Evolutionary conservation across 2,113 vertebrate species (phyloP).

Genomic region (Lontra canadensis): DNA sequence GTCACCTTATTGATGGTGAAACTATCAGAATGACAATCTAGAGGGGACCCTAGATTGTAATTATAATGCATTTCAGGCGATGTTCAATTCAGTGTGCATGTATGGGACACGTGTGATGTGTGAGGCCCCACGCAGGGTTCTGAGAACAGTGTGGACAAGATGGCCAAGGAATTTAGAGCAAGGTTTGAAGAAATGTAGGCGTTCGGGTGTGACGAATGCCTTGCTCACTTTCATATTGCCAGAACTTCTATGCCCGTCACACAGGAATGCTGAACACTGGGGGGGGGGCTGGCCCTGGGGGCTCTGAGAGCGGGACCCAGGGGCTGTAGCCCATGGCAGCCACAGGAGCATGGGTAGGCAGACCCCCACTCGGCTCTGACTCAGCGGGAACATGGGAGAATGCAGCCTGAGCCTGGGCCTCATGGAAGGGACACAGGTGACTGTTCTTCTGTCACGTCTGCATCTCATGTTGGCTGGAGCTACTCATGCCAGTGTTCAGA

Average conservation of each 20-base stretch:
- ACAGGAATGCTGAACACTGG: fast-evolving
- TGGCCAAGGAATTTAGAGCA: background rate
- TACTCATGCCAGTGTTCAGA: fast-evolving
- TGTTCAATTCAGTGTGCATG: fast-evolving
- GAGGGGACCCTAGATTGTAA: fast-evolving
- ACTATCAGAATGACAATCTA: background rate
- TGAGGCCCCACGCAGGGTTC: fast-evolving
- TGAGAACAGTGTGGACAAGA: fast-evolving
- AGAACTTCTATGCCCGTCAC: fast-evolving
- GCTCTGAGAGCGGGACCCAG: background rate
- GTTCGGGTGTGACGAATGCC: fast-evolving
- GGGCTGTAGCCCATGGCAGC: fast-evolving
- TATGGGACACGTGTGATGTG: fast-evolving
- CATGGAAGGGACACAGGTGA: fast-evolving
- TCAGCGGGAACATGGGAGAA: fast-evolving
- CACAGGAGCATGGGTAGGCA: fast-evolving
- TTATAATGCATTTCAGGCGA: fast-evolving
- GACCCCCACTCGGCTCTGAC: fast-evolving
- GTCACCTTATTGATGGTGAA: background rate
- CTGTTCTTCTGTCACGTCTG: fast-evolving
- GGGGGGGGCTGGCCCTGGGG: fast-evolving
- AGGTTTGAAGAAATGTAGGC: background rate
- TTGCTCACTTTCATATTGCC: background rate
- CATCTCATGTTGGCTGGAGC: background rate
- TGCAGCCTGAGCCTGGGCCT: fast-evolving